These are phyloP conservation scores for Tuta absoluta DNA, from an alignment of 2,888 invertebrate species.

Conservation along the genomic window DNA sequence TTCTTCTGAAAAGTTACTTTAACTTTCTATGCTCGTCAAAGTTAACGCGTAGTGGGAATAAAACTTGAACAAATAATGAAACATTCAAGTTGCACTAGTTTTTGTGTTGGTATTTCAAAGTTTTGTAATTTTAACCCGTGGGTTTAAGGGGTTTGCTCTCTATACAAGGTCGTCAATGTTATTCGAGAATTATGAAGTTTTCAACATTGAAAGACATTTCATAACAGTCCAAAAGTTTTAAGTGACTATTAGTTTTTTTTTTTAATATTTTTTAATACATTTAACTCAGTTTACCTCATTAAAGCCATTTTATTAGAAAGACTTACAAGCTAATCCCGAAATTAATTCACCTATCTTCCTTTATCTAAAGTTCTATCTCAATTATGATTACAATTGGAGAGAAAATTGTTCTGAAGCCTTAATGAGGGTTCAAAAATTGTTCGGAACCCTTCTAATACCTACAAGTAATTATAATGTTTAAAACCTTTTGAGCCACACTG, in stretches of 20 bases:
- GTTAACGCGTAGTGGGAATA: slow-evolving; percentile 22
- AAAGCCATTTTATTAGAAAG: background rate
- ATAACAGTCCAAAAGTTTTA: too few relatives aligned
- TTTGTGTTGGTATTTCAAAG: background rate
- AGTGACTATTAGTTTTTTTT: too few relatives aligned
- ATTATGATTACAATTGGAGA: slow-evolving; percentile 43
- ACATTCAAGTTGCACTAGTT: slow-evolving; percentile 13
- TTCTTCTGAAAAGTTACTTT: slow-evolving; percentile 17
- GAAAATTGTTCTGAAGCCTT: slow-evolving; percentile 43
- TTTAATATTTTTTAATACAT: too few relatives aligned
- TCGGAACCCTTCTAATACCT: slow-evolving; percentile 27
- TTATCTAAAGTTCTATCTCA: slow-evolving; percentile 24
- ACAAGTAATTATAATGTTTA: slow-evolving; percentile 26
- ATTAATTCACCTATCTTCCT: slow-evolving; percentile 4
- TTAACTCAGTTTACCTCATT: too few relatives aligned
- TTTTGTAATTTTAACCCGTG: background rate
- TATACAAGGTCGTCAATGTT: too few relatives aligned
- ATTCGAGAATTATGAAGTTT: too few relatives aligned
- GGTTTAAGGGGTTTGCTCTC: too few relatives aligned
- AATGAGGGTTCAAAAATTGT: slow-evolving; percentile 40
- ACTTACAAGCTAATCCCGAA: background rate
- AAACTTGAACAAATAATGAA: slow-evolving; percentile 4
- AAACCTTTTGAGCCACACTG: slow-evolving; percentile 22
- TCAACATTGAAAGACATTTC: too few relatives aligned
- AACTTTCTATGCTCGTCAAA: slow-evolving; percentile 22